These are phyloP conservation scores for Caenorhabditis plicata DNA, from an alignment of 2,888 invertebrate genomes.

Conservation along the genomic window DNA sequence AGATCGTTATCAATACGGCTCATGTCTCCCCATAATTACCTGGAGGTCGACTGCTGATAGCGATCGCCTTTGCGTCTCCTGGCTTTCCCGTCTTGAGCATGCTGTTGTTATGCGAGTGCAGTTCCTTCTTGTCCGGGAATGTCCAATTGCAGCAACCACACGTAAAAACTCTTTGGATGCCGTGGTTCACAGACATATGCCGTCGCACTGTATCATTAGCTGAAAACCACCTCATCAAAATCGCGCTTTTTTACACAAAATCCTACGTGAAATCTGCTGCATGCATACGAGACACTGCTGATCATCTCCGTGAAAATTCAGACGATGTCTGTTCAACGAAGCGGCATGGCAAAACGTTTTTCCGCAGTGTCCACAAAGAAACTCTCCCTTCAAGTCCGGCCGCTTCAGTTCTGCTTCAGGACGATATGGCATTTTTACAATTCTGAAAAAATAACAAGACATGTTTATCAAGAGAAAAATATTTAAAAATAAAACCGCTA, in stretches of 20 bases:
- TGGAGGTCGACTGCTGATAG: constrained; percentile 35
- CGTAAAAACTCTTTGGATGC: constrained; percentile 42
- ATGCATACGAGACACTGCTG: constrained; percentile 45
- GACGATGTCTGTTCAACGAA: constrained; percentile 46
- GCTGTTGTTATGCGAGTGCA: constrained; percentile 43
- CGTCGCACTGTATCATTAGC: constrained; percentile 46
- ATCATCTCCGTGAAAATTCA: constrained; percentile 53
- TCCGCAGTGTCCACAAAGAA: constrained; percentile 50
- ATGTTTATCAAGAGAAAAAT: too few species aligned
- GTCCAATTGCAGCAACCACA: constrained; percentile 57
- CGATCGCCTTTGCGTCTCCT: constrained; percentile 36
- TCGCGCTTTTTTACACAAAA: not conserved
- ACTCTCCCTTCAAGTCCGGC: constrained; percentile 52
- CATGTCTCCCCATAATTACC: constrained; percentile 2
- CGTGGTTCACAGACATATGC: constrained; percentile 40
- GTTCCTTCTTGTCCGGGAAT: constrained; percentile 52
- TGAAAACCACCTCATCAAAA: constrained; percentile 8
- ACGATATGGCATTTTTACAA: constrained; percentile 50
- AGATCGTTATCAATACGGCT: not conserved
- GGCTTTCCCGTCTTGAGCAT: constrained; percentile 42
- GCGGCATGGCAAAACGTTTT: constrained; percentile 53
- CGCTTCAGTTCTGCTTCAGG: constrained; percentile 51
- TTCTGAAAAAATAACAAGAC: too few species aligned
- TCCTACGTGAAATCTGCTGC: constrained; percentile 28
- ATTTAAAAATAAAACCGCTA: too few species aligned